These are phyloP conservation scores for Equus przewalskii DNA, from an alignment of 2,113 vertebrate species.

Conservation along the genomic window DNA sequence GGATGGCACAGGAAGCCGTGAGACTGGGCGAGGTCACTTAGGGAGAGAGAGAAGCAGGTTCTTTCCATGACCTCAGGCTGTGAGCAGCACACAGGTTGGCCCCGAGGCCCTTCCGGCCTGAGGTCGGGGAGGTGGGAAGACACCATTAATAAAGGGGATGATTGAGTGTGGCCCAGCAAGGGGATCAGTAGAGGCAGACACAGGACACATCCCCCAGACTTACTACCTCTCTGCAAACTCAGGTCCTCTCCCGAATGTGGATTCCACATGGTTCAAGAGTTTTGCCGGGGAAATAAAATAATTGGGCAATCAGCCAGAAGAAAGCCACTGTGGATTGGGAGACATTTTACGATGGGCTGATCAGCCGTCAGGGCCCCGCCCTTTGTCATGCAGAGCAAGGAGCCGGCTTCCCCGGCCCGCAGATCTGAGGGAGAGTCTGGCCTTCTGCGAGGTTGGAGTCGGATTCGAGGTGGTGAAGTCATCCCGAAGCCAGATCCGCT, in stretches of 20 bases:
- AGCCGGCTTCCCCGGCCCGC: rapidly evolving
- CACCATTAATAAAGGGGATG: rapidly evolving
- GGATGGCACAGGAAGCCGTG: neutral
- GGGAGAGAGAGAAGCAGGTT: neutral
- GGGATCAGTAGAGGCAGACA: neutral
- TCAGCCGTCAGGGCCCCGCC: rapidly evolving
- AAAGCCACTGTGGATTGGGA: conserved; percentile 9
- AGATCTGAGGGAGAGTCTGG: neutral
- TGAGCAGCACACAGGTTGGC: neutral
- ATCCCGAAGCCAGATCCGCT: neutral
- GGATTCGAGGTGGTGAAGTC: neutral
- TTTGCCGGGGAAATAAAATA: conserved; percentile 19
- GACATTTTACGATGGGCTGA: neutral
- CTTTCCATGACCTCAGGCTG: neutral
- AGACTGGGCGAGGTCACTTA: neutral
- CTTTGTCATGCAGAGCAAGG: conserved; percentile 16
- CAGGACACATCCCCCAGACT: neutral
- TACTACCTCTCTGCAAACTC: conserved; percentile 41
- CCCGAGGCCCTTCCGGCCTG: neutral
- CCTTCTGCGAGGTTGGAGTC: neutral
- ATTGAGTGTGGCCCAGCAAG: neutral
- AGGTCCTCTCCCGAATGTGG: conserved; percentile 19
- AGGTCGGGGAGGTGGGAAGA: neutral
- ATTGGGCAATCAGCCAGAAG: neutral
- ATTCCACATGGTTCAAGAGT: neutral